Evolutionary conservation across 1,140 invertebrate species (phyloP), one percentile per base, ranked within the genome.

Genomic region (Druon quercuslanigerum): DNA sequence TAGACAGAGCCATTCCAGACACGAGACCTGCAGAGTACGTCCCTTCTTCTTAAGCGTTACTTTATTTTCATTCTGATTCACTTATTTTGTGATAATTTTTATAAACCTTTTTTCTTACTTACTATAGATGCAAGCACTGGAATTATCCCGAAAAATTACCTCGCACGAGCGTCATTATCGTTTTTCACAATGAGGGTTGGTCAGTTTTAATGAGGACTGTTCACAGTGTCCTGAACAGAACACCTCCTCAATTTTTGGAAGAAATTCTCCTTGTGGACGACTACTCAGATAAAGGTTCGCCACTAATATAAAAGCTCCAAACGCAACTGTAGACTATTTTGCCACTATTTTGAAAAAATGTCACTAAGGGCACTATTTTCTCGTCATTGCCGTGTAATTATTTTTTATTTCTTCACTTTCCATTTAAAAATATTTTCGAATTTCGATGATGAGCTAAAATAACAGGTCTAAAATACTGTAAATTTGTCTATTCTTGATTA

Each of bases 141-240:
- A 94, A 98, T 85, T 99, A 99, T 91, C 96, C 98, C 8, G 93
- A 94, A 83, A 92, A 96, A 77, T 92, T 99, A 81, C 98, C 98
- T 0, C 95, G 93, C 72, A 97, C 98, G 5, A 98, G 96, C 88
- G 97, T 99, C 0, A 98, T 99, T 79, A 95, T 99, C 78, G 99
- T 99, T 13, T 99, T 99, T 89, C 98, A 99, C 88, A 99, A 99
- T 90, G 98, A 99, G 92, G 99, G 98, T 3, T 99, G 96, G 93
- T 97, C 97, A 0, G 97, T 98, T 3, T 92, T 99, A 14, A 93
- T 99, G 92, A 92, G 98, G 80, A 99, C 98, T n/a, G 97, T 99
- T 0, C 98, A 99, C 88, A 97, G 96, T 80, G 97, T 99, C 7
- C 94, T 99, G 25, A 96, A 99, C 85, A 94, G 97, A 75, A 96